Evolutionary conservation across 2,113 vertebrate species (phyloP).

Genomic region (Amblyopsis rosae): DNA sequence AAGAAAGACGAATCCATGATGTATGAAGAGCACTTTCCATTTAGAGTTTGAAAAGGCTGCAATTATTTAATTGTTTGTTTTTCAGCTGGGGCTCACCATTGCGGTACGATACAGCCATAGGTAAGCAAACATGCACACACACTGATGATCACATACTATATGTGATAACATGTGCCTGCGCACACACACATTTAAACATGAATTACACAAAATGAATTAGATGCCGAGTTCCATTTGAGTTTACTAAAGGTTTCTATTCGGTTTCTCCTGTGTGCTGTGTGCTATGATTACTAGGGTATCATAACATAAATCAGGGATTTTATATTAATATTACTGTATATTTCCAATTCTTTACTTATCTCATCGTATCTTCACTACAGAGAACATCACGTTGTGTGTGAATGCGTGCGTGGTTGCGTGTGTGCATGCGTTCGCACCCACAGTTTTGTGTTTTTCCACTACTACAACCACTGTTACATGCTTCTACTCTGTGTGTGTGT

Average conservation of each 20-base stretch:
- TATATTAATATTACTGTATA: no score
- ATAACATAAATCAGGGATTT: no score
- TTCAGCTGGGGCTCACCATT: constrained; percentile 72
- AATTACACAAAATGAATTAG: no score
- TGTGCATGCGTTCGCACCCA: constrained; percentile 18
- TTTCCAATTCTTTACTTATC: no score
- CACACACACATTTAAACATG: not conserved
- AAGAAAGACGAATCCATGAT: no score
- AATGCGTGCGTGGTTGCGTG: not conserved
- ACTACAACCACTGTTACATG: constrained; percentile 31
- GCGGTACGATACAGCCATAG: constrained; percentile 74
- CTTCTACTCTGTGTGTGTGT: constrained; percentile 25
- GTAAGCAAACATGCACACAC: constrained; percentile 42
- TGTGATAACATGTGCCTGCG: no score
- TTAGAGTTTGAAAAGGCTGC: not conserved
- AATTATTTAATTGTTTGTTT: not conserved
- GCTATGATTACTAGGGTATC: no score
- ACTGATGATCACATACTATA: not conserved
- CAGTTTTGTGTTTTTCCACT: constrained; percentile 57
- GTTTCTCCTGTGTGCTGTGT: no score
- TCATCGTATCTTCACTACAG: constrained; percentile 20
- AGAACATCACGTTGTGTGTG: constrained; percentile 60
- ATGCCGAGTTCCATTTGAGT: no score
- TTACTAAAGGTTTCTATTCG: no score
- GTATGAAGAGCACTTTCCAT: not conserved